phyloP scores from a whole-genome alignment of 2,888 invertebrate species.

The Linnaemya vulpina region DNA sequence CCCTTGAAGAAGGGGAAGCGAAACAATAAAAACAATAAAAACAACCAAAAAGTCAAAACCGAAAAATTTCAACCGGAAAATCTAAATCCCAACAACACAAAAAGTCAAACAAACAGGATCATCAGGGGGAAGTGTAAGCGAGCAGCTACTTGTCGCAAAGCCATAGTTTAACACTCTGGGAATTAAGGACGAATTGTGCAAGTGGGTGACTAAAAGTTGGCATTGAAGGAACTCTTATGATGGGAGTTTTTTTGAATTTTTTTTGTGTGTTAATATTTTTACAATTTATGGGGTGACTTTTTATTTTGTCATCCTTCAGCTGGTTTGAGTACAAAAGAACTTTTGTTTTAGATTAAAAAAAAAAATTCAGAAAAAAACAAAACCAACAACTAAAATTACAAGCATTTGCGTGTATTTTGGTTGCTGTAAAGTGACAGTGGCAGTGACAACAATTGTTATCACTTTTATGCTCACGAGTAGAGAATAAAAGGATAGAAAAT shows the following conservation, averaged over 20 bases:
- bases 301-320: slow-evolving; percentile 43
- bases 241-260: slow-evolving; percentile 28
- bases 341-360: slow-evolving; percentile 51
- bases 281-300: slow-evolving; percentile 63
- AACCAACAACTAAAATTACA: slow-evolving; percentile 3
- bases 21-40: slow-evolving; percentile 53
- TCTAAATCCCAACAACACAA: slow-evolving; percentile 61
- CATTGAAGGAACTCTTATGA: slow-evolving; percentile 16
- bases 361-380: slow-evolving; percentile 22
- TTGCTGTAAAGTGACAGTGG: slow-evolving; percentile 60
- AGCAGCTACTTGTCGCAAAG: slow-evolving; percentile 66
- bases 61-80: slow-evolving; percentile 70
- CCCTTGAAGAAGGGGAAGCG: slow-evolving; percentile 16
- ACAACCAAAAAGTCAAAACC: slow-evolving; percentile 65
- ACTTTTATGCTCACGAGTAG: slow-evolving; percentile 25
- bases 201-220: slow-evolving; percentile 60
- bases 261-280: not conserved
- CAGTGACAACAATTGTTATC: slow-evolving; percentile 63
- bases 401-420: slow-evolving; percentile 3
- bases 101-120: slow-evolving; percentile 48
- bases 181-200: slow-evolving; percentile 60
- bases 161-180: slow-evolving; percentile 71
- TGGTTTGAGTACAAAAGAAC: slow-evolving; percentile 46
- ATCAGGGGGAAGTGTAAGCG: slow-evolving; percentile 56
- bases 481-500: not conserved